Conservation (phyloP, 2,797 vertebrate genomes). For the Pangasius larnaudii region DNA sequence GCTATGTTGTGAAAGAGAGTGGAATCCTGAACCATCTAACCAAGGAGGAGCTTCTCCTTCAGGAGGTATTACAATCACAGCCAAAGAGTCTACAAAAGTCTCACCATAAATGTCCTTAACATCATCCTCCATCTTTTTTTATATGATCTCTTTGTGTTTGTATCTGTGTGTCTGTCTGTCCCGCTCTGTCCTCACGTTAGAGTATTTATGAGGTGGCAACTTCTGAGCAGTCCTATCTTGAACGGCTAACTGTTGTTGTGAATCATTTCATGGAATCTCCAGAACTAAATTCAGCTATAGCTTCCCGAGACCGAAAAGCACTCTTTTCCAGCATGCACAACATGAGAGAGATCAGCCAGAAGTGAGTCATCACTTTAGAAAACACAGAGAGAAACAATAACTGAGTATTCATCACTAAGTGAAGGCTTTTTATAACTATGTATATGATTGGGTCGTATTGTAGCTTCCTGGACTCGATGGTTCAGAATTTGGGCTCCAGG, state of each 20-base stretch:
- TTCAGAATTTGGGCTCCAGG: constrained; percentile 25
- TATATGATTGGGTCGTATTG: neutral
- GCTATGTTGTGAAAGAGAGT: constrained; percentile 43
- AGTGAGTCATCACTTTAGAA: constrained; percentile 35
- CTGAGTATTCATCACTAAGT: neutral
- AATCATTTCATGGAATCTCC: constrained; percentile 53
- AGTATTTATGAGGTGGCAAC: constrained; percentile 57
- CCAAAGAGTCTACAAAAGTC: neutral
- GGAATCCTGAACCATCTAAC: constrained; percentile 43
- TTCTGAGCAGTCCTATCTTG: constrained; percentile 51
- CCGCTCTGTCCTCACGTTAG: constrained; percentile 22
- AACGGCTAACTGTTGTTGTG: constrained; percentile 49
- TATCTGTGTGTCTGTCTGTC: neutral
- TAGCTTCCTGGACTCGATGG: constrained; percentile 52
- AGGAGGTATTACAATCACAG: constrained; percentile 49
- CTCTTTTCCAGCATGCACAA: constrained; percentile 56
- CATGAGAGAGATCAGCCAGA: constrained; percentile 54
- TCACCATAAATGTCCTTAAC: neutral
- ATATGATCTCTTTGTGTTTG: neutral
- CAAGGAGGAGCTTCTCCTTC: constrained; percentile 45
- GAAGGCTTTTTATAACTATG: neutral
- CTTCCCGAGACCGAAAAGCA: constrained; percentile 38
- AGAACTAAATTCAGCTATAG: constrained; percentile 36
- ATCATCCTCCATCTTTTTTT: too few species aligned
- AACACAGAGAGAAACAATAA: neutral